These are phyloP conservation scores for Diuraphis noxia DNA, from an alignment of 1,140 invertebrate species.

Conservation along the genomic window DNA sequence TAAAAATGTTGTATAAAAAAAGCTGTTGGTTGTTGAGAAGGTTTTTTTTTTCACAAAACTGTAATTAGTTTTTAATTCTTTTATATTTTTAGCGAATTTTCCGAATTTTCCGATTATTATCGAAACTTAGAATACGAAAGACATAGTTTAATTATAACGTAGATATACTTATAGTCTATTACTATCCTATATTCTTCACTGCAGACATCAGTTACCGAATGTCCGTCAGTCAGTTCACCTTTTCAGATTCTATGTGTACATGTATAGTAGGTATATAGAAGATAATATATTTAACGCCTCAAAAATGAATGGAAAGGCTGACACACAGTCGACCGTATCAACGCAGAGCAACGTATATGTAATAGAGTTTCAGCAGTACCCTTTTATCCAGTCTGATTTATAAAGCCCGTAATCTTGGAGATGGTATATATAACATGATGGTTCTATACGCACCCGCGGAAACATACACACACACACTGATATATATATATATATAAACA, in stretches of 20 bases:
- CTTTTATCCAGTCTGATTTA: background rate
- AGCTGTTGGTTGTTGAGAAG: background rate
- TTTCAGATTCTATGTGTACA: background rate
- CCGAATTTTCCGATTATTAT: background rate
- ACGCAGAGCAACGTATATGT: background rate
- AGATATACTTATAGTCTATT: background rate
- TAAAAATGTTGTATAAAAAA: background rate
- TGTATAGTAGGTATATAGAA: background rate
- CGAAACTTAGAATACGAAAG: background rate
- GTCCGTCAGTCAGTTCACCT: background rate
- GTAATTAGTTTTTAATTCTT: background rate
- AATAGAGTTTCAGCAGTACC: background rate
- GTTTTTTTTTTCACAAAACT: background rate
- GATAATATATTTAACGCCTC: background rate
- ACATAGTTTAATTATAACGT: background rate
- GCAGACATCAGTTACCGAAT: too few relatives aligned
- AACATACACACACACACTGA: background rate
- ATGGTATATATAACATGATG: background rate
- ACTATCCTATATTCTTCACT: background rate
- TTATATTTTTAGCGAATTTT: background rate
- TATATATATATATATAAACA: too few relatives aligned
- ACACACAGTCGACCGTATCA: background rate
- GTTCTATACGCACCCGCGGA: background rate
- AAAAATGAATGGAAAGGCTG: background rate
- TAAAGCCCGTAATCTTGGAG: background rate